phyloP scores from a whole-genome alignment of 2,113 vertebrate genomes.

The Gallinago jamesoni region DNA sequence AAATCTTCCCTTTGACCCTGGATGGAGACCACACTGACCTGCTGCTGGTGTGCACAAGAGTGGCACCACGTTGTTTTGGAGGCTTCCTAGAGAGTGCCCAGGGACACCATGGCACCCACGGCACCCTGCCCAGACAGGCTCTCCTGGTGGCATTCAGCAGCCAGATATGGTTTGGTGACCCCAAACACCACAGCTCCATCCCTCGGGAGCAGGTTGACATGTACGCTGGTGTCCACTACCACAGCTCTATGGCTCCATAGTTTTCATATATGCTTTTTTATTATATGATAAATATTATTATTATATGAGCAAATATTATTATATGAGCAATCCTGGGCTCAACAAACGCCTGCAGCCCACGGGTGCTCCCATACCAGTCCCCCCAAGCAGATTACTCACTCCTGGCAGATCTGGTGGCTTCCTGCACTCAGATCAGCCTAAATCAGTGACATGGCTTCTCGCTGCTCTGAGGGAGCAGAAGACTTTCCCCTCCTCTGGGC shows the following conservation, averaged over 20 bases:
- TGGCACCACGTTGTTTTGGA: rapidly evolving
- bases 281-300: not conserved
- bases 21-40: not conserved
- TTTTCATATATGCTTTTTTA: not conserved
- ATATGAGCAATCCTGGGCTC: not conserved
- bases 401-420: not conserved
- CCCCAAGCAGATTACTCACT: not conserved
- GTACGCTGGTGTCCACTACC: not conserved
- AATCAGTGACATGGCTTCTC: not conserved
- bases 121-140: not conserved
- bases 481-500: not conserved
- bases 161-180: not conserved
- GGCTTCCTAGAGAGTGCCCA: not conserved
- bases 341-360: not conserved
- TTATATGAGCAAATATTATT: not conserved
- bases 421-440: not conserved
- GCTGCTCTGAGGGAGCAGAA: not conserved
- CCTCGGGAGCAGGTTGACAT: not conserved
- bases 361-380: rapidly evolving
- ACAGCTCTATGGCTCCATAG: not conserved
- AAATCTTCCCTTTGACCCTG: not conserved
- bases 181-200: rapidly evolving
- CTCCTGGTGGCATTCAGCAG: not conserved
- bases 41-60: rapidly evolving
- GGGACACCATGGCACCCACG: not conserved